phyloP scores from a whole-genome alignment of 1,140 invertebrate species.

The Globodera ellingtonae region DNA sequence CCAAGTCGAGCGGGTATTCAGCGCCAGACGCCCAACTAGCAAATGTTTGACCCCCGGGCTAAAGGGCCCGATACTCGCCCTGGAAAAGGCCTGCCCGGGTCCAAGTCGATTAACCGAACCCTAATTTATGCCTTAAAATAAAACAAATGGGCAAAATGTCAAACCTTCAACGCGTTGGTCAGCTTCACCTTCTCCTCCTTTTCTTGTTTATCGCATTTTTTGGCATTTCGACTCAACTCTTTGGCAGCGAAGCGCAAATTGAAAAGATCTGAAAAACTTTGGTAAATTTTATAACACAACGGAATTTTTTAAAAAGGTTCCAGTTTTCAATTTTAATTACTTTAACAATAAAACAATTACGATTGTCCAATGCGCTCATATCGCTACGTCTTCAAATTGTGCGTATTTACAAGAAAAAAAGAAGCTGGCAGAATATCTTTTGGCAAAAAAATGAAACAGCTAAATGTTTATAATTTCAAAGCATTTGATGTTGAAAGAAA shows the following conservation, averaged over 20 bases:
- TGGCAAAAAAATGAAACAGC: no score
- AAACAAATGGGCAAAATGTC: not conserved
- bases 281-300: not conserved
- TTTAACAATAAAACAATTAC: conserved; percentile 4
- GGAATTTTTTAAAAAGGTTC: not conserved
- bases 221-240: conserved; percentile 91
- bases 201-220: conserved; percentile 96
- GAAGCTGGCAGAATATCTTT: no score
- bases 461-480: no score
- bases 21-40: no score
- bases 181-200: conserved; percentile 91
- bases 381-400: not conserved
- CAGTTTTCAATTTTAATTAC: not conserved
- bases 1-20: no score
- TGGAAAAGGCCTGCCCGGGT: no score
- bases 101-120: no score
- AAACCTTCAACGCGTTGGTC: conserved; percentile 52
- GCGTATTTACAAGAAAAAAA: no score
- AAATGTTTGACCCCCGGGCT: no score
- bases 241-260: conserved; percentile 98
- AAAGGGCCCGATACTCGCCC: no score
- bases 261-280: conserved; percentile 75
- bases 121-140: no score
- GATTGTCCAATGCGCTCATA: conserved; percentile 10
- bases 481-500: no score